Percentiles rank a stretch among this genome's conserved stretches.
phyloP scores from a whole-genome alignment of 1,140 invertebrate species.

The Proales similis region DNA sequence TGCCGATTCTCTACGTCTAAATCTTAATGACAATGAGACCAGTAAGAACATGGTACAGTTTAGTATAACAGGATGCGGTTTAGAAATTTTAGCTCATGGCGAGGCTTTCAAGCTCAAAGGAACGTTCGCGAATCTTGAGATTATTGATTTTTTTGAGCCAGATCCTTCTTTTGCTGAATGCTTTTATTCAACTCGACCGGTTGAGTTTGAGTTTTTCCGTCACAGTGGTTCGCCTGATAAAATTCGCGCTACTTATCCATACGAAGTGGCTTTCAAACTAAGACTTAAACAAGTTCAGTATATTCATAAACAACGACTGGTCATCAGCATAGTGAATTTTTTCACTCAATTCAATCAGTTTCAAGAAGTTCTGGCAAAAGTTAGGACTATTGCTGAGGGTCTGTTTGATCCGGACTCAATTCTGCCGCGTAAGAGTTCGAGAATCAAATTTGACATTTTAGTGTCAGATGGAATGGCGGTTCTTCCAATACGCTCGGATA shows the following conservation, averaged over 20 bases:
- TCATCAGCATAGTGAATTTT: slow-evolving; percentile 74
- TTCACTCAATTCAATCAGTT: slow-evolving; percentile 76
- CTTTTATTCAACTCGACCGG: no score
- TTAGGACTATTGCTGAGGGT: slow-evolving; percentile 52
- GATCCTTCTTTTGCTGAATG: no score
- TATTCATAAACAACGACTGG: slow-evolving; percentile 86
- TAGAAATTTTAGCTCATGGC: no score
- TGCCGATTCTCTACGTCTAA: neutral
- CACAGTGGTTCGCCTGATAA: slow-evolving; percentile 55
- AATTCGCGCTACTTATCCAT: slow-evolving; percentile 53
- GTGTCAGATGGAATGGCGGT: slow-evolving; percentile 76
- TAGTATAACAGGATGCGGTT: no score
- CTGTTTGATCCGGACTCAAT: slow-evolving; percentile 49
- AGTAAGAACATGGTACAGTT: neutral
- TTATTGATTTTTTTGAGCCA: no score
- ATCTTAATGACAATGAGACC: slow-evolving; percentile 6
- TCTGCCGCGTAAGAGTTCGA: slow-evolving; percentile 46
- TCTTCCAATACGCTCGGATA: slow-evolving; percentile 73
- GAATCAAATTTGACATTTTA: slow-evolving; percentile 63
- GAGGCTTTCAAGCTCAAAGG: no score
- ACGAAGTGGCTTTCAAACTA: slow-evolving; percentile 67
- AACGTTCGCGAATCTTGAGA: no score
- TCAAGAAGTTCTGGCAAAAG: slow-evolving; percentile 63
- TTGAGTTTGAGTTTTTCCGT: slow-evolving; percentile 66
- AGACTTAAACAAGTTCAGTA: slow-evolving; percentile 64